These are phyloP conservation scores for Epinotia nisella DNA, from an alignment of 2,888 invertebrate species.

Conservation along the genomic window DNA sequence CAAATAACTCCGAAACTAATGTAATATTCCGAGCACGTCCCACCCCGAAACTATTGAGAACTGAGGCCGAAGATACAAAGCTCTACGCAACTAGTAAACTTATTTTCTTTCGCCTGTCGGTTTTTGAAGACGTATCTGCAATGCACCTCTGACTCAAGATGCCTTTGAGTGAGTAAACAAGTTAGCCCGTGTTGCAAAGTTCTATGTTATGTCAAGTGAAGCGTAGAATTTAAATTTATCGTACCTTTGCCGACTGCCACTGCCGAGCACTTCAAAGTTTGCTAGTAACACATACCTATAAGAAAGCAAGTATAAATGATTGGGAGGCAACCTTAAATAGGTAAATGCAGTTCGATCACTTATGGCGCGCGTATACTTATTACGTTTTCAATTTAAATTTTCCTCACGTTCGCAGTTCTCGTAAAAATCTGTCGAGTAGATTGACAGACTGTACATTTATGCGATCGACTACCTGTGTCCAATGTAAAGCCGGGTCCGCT, in stretches of 20 bases:
- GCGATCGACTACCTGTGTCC: not conserved
- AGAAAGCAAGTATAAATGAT: not conserved
- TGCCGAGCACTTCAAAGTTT: conserved; percentile 27
- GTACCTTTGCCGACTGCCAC: conserved; percentile 39
- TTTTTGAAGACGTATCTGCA: conserved; percentile 46
- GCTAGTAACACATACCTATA: not conserved
- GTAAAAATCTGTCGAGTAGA: not conserved
- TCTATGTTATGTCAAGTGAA: conserved; percentile 51
- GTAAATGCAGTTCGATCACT: conserved; percentile 17
- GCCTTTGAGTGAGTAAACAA: conserved; percentile 55
- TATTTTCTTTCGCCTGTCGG: conserved; percentile 48
- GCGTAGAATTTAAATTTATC: conserved; percentile 53
- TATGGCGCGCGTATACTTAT: not conserved
- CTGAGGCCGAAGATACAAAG: conserved; percentile 51
- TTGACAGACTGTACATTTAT: too few relatives aligned
- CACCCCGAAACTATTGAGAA: conserved; percentile 52
- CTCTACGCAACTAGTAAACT: conserved; percentile 44
- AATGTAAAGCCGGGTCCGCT: too few relatives aligned
- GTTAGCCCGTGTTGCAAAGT: conserved; percentile 51
- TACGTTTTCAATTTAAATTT: not conserved
- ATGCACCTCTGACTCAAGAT: conserved; percentile 45
- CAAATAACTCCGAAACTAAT: conserved; percentile 56
- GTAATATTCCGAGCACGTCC: conserved; percentile 60
- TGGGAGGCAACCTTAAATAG: conserved; percentile 7
- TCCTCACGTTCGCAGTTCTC: not conserved